phyloP scores from a whole-genome alignment of 2,888 invertebrate species.

The Orchesella flavescens region DNA sequence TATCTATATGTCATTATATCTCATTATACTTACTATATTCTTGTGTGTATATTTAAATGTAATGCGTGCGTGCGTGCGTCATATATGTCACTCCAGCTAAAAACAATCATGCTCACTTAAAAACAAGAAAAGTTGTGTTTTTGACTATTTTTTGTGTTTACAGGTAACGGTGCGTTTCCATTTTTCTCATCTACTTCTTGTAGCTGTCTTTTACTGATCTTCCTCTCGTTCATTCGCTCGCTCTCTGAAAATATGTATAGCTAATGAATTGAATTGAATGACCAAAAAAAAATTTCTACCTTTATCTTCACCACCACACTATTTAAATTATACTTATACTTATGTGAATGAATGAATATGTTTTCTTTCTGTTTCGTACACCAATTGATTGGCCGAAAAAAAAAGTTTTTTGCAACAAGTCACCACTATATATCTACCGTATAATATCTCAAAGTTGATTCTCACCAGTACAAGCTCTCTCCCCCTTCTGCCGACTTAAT shows the following conservation, averaged over 20 bases:
- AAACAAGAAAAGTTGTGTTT: constrained; percentile 59
- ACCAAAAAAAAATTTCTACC: background rate
- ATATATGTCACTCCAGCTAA: no score
- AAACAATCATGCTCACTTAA: no score
- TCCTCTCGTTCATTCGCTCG: constrained; percentile 61
- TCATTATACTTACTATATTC: no score
- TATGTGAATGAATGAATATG: background rate
- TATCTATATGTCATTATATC: no score
- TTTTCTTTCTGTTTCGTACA: background rate
- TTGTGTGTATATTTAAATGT: no score
- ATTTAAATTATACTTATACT: background rate
- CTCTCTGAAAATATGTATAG: constrained; percentile 28
- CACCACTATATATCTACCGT: no score
- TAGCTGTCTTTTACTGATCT: constrained; percentile 67
- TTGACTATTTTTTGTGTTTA: constrained; percentile 54
- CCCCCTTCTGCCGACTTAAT: no score
- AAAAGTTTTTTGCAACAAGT: no score
- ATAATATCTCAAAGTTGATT: no score
- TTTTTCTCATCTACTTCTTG: constrained; percentile 64
- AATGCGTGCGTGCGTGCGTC: no score
- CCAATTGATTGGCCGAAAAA: background rate
- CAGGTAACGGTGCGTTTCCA: constrained; percentile 72
- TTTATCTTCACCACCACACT: background rate
- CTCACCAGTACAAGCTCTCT: no score
- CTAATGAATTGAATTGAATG: constrained; percentile 15